Evolutionary conservation across 2,888 invertebrate genomes (phyloP), one percentile per base, ranked within the genome.

Genomic region (Cosmia trapezina): DNA sequence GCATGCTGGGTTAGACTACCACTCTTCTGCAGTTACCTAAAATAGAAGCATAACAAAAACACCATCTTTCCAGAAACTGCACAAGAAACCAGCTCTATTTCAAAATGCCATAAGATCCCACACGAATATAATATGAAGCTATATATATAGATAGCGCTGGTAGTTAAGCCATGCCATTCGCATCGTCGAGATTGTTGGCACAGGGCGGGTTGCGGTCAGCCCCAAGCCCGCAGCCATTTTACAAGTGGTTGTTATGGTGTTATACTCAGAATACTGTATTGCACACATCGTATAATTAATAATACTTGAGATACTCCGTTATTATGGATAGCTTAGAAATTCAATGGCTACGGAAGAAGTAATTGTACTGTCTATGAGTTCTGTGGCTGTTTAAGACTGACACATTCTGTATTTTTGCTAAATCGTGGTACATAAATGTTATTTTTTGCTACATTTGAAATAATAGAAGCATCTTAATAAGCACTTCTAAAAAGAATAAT

Each of bases 121-220:
- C 62, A 73, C 63, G 62, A 70, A 76, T 82, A 83, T 81, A 76
- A 79, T 78, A 81, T 64, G 70, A 71, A 76, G 78, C 62, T 82
- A 83, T 80, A 28, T n/a, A 81, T 78, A 79, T 80, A 70, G 70
- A 66, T 71, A 68, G 77, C 76, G 65, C 54, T 68, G 74, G 76
- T 80, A 85, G 85, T 78, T 80, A 85, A 82, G 78, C 73, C 82
- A 89, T 89, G 91, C 91, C 90, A 91, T 89, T 88, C 89, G 90
- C 92, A 92, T 91, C 90, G 86, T 90, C 87, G 87, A 86, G 89
- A 87, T 88, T 88, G 89, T 90, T 89, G 89, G 90, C 91, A 88
- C 86, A 83, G 87, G 85, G 84, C 85, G 82, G 79, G 82, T 78
- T 93, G 94, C 90, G 93, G 94, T 93, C 88, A 78, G 87, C 85